Conservation (phyloP, 92 coral and sea anemone species). For the Heteractis magnifica region DNA sequence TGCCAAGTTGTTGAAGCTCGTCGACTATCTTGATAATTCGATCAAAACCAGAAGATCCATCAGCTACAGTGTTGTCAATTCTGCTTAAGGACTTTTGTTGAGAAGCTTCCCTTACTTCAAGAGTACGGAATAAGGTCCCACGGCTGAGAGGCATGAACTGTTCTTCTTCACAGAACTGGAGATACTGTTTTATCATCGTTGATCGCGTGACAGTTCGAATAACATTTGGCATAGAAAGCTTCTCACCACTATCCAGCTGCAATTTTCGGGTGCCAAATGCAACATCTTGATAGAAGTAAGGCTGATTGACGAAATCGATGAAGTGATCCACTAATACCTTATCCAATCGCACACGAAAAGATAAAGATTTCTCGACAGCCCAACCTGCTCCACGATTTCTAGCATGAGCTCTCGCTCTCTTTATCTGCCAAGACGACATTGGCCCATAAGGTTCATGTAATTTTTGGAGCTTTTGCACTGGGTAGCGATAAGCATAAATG, state of each 20-base stretch:
- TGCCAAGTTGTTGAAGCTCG: constrained; percentile 34
- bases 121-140: constrained; percentile 41
- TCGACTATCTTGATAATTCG: constrained; percentile 27
- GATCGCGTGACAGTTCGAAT: too few species aligned
- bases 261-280: constrained; percentile 54
- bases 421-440: constrained; percentile 35
- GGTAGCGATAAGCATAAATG: constrained; percentile 15
- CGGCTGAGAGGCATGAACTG: constrained; percentile 39
- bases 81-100: constrained; percentile 36
- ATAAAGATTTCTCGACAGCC: constrained; percentile 19
- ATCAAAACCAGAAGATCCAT: constrained; percentile 51
- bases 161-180: constrained; percentile 52
- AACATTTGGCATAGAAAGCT: constrained; percentile 6
- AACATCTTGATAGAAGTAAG: constrained; percentile 6
- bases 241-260: constrained; percentile 48
- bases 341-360: constrained; percentile 37
- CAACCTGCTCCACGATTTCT: constrained; percentile 41
- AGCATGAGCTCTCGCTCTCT: constrained; percentile 50
- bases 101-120: not conserved
- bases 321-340: constrained; percentile 39
- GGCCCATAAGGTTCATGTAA: constrained; percentile 34
- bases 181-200: constrained; percentile 10
- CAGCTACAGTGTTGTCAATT: constrained; percentile 55
- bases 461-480: constrained; percentile 15
- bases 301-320: constrained; percentile 53